A percentile compares a stretch with the other conserved stretches of the same genome.
Evolutionary conservation across 2,113 vertebrate species (phyloP).

Genomic region (Pelusios castaneus): DNA sequence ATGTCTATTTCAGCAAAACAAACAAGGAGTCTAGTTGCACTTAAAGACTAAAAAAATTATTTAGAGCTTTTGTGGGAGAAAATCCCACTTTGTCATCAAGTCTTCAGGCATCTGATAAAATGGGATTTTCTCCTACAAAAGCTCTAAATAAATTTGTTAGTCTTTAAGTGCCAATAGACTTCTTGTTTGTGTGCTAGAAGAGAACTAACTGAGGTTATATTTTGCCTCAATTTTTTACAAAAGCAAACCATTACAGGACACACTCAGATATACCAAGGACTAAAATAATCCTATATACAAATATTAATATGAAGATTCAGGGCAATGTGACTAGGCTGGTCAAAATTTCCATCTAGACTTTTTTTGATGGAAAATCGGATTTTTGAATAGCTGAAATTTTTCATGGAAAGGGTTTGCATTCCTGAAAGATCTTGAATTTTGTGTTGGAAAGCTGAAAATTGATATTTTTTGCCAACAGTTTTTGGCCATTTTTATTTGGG

Average conservation of each 20-base stretch:
- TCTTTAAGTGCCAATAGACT: too few relatives aligned
- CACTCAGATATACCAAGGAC: not conserved
- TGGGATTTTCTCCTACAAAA: too few relatives aligned
- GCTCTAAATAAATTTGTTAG: too few relatives aligned
- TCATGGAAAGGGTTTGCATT: not conserved
- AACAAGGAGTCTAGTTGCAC: too few relatives aligned
- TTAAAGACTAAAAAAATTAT: too few relatives aligned
- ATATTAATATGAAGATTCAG: not conserved
- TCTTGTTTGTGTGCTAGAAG: not conserved
- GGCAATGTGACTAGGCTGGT: not conserved
- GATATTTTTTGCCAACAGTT: not conserved
- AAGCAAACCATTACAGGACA: not conserved
- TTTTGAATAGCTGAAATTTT: not conserved
- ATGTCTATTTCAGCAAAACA: too few relatives aligned
- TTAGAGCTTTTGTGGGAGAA: too few relatives aligned
- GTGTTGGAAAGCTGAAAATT: not conserved
- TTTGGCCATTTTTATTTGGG: not conserved
- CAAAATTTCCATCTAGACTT: fast-evolving
- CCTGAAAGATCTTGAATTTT: not conserved
- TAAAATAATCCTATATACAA: not conserved
- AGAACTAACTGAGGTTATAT: not conserved
- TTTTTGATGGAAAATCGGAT: fast-evolving
- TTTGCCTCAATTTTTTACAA: not conserved
- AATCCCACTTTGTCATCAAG: too few relatives aligned
- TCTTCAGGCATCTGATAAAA: too few relatives aligned